Evolutionary conservation across 2,797 vertebrate species (phyloP).

Genomic region (Notamacropus eugenii): DNA sequence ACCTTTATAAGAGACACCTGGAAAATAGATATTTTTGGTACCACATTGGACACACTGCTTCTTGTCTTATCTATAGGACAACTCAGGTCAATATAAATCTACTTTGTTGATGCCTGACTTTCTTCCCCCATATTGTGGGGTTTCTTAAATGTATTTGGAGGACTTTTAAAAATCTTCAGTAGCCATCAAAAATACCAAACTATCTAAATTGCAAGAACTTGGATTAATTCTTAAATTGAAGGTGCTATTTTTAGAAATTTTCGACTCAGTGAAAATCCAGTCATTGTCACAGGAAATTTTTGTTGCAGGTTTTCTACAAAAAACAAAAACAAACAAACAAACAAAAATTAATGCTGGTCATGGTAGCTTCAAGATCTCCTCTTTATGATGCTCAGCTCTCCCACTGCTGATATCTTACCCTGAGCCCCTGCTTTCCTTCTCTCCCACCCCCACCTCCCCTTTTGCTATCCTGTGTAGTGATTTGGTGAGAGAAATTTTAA

Average conservation of each 20-base stretch:
- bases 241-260: conserved; percentile 77
- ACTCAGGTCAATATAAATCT: too few species aligned
- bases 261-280: conserved; percentile 56
- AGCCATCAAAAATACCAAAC: conserved; percentile 45
- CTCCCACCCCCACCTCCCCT: too few species aligned
- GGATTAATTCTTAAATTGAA: conserved; percentile 75
- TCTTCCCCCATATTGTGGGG: conserved; percentile 1
- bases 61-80: too few species aligned
- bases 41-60: too few species aligned
- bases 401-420: neutral
- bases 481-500: too few species aligned
- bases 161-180: conserved; percentile 66
- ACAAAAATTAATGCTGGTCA: conserved; percentile 85
- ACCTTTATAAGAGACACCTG: too few species aligned
- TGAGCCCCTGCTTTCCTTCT: too few species aligned
- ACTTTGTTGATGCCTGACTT: too few species aligned
- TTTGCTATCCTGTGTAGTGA: too few species aligned
- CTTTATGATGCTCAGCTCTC: conserved; percentile 45
- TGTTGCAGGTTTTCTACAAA: conserved; percentile 50
- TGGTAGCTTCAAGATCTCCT: conserved; percentile 83
- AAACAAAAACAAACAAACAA: too few species aligned
- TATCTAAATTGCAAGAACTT: conserved; percentile 68
- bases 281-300: conserved; percentile 47
- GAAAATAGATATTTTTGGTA: too few species aligned
- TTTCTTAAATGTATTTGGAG: conserved; percentile 72